Conservation (phyloP, 2,888 invertebrate species). For the Gerris lacustris region DNA sequence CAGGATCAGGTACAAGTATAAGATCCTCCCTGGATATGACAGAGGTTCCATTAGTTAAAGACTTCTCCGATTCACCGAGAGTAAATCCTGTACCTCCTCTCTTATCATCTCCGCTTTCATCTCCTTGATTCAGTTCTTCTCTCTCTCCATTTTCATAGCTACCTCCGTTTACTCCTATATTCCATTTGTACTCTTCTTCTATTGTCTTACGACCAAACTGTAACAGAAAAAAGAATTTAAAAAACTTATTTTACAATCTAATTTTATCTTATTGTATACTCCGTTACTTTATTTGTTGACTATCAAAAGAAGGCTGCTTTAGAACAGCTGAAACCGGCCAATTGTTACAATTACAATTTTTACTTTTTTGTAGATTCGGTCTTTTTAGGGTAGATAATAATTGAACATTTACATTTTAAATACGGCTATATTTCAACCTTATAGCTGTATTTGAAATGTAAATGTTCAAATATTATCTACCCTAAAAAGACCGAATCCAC, state of each 20-base stretch:
- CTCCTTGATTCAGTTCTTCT: constrained; percentile 43
- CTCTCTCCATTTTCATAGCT: constrained; percentile 1
- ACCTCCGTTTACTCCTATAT: constrained; percentile 15
- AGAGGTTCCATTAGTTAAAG: constrained; percentile 26
- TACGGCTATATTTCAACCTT: no score
- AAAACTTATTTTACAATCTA: no score
- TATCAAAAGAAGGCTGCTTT: no score
- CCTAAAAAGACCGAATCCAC: no score
- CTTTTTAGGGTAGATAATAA: no score
- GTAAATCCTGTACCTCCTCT: constrained; percentile 44
- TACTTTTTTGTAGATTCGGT: no score
- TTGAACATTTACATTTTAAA: no score
- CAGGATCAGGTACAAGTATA: constrained; percentile 61
- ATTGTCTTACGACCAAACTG: constrained; percentile 76
- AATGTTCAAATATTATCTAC: no score
- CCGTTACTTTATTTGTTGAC: background rate
- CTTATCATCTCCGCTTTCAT: constrained; percentile 42
- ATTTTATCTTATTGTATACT: no score
- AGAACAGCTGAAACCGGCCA: no score
- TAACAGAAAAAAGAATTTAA: constrained; percentile 31
- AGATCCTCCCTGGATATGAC: constrained; percentile 57
- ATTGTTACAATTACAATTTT: no score
- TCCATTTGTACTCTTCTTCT: constrained; percentile 38
- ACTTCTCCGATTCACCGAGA: constrained; percentile 37
- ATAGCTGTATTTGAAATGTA: no score